phyloP scores from a whole-genome alignment of 2,797 vertebrate species.

The Lagodon rhomboides region DNA sequence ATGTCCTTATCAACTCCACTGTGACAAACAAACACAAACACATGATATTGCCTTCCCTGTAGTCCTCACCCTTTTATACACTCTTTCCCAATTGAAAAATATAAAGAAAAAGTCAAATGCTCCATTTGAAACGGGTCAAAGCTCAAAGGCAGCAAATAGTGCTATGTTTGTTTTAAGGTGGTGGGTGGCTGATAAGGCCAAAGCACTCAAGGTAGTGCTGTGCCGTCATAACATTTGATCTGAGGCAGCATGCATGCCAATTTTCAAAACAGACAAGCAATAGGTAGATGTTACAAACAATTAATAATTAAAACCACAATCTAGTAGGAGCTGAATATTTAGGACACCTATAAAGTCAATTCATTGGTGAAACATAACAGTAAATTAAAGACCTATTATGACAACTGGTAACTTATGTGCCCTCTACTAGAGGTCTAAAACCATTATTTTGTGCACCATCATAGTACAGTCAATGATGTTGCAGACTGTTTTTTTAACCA shows the following conservation, averaged over 20 bases:
- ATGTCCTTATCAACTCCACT: not conserved
- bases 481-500: not conserved
- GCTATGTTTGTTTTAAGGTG: conserved; percentile 17
- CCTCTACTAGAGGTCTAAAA: not conserved
- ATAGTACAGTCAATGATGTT: not conserved
- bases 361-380: not conserved
- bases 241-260: not conserved
- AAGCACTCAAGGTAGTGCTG: not conserved
- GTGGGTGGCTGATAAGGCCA: conserved; percentile 11
- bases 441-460: not conserved
- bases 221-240: not conserved
- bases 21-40: conserved; percentile 27
- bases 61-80: not conserved
- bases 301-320: not conserved
- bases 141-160: conserved; percentile 19
- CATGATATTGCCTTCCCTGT: not conserved
- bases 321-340: not conserved
- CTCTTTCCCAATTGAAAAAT: not conserved
- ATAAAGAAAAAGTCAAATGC: not conserved
- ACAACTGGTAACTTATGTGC: not conserved
- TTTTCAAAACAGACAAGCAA: conserved; percentile 5
- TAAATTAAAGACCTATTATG: not conserved
- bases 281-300: not conserved
- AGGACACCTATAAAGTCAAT: not conserved
- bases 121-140: conserved; percentile 13